Evolutionary conservation across 2,113 vertebrate genomes (phyloP).

Genomic region (Phaethon lepturus): DNA sequence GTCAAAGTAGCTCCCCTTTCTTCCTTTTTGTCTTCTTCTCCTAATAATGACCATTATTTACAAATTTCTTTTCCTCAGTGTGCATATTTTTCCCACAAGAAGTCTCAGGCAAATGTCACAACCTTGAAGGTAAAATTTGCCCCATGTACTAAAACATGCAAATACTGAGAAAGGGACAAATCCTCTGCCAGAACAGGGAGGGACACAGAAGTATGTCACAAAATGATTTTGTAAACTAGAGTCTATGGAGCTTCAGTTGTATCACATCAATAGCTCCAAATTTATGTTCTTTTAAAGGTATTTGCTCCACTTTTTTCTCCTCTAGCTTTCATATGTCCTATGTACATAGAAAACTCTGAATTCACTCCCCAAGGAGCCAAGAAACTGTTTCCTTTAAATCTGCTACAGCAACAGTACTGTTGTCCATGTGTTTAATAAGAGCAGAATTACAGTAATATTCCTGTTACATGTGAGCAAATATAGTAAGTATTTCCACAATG

Average conservation of each 20-base stretch:
- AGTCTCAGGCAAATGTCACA: background rate
- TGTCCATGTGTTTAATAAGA: background rate
- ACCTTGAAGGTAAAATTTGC: background rate
- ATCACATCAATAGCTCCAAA: background rate
- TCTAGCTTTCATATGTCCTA: background rate
- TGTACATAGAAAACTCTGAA: background rate
- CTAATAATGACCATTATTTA: background rate
- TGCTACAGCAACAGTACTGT: background rate
- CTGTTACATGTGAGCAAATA: background rate
- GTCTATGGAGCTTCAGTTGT: background rate
- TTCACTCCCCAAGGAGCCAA: background rate
- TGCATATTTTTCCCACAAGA: background rate
- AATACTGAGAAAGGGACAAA: background rate
- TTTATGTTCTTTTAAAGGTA: background rate
- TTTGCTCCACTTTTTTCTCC: background rate
- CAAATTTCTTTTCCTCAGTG: background rate
- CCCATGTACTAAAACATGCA: background rate
- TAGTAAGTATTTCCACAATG: background rate
- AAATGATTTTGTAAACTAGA: background rate
- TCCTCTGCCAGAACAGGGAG: background rate
- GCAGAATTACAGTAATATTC: background rate
- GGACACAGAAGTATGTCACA: background rate
- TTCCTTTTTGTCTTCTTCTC: background rate
- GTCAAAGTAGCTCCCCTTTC: background rate
- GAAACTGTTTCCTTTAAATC: constrained; percentile 8